Evolutionary conservation across 2,113 vertebrate species (phyloP), one percentile per base, ranked within the genome.

Genomic region (Cyanocitta stelleri): DNA sequence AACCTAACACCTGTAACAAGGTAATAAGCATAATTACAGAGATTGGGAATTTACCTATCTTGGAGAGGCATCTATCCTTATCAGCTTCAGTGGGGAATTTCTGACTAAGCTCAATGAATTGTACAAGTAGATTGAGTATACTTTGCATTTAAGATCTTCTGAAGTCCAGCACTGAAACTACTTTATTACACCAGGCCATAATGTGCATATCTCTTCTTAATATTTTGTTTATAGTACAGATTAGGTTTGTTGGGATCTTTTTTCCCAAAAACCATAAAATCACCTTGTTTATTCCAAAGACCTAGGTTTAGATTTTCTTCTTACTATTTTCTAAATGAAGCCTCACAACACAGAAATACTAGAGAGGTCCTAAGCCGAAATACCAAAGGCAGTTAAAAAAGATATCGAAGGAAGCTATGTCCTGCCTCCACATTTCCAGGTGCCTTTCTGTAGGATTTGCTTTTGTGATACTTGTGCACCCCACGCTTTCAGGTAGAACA

Each of bases 401-500:
- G 8, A 33, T 17, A 8, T 51, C 3, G n/a, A 33, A 59, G 32
- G 33, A 43, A 39, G 4, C 9, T 26, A 0, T 16, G 6, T 48
- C 61, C 35, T 44, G 32, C 33, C 41, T 49, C 43, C 30, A 6
- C 15, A 11, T 32, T 37, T 48, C 67, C 54, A 22, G 1, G 5
- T 26, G 37, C 51, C 33, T 83, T 81, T 68, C 33, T 51, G 6
- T 5, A 55, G 54, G 30, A 29, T 27, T 49, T 66, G 13, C 37
- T 59, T 66, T 29, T 64, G 22, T 13, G 18, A 69, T 63, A 19
- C 39, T 46, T 63, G 17, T 19, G 39, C 39, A 29, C 54, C 1
- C 0, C n/a, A 23, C 0, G 0, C 26, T 80, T 73, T 39, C 62
- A 29, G 35, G 18, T 76, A 3, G 27, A 73, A 22, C 52, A 29